Base-by-base conservation (phyloP, 2,797 vertebrate species). In the Cossypha caffra region DNA sequence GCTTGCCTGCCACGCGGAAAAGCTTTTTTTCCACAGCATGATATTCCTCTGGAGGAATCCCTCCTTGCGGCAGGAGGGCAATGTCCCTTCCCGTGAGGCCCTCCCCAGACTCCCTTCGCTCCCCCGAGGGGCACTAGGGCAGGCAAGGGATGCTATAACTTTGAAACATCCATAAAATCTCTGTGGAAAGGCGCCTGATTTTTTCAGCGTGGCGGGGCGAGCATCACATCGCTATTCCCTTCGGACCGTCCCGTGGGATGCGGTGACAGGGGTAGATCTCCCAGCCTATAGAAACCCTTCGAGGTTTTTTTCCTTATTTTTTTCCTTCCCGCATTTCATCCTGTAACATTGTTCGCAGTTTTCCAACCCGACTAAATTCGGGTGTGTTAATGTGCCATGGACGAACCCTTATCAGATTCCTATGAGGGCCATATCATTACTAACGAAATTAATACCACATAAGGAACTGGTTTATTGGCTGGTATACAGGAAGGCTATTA, bases 391-490 rank as follows among this genome's bases (percentile, higher is more conserved):
- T 81, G 92, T 79, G 95, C 66, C 71, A 85, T 33, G 79, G 92
- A 96, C 96, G 93, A 89, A 72, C 26, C 68, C 85, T 97, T 96
- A 94, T 96, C 96, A 96, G 93, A 91, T 88, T 96, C 96, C 94
- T 97, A 37, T 19, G 94, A 95, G 94, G 76, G 59, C 63, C 84
- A 21, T 94, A 97, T 92, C 94, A 63, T 82, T 80, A 86, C 94
- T 95, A 94, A 77, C 88, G 94, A 95, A 96, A 96, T 95, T 95
- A 96, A 96, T 97, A 97, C 97, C 97, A 93, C 97, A 97, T 97
- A 98, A 97, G 98, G 95, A 97, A 94, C 96, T 79, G 82, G 95
- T 97, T 98, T 98, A 96, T 97, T 95, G 94, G 84, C 93, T 61
- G 79, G 76, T 85, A 57, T 90, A 93, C 91, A 94, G 93, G 74